Conservation (phyloP, 2,113 vertebrate genomes). For the Machaerirhynchus nigripectus region DNA sequence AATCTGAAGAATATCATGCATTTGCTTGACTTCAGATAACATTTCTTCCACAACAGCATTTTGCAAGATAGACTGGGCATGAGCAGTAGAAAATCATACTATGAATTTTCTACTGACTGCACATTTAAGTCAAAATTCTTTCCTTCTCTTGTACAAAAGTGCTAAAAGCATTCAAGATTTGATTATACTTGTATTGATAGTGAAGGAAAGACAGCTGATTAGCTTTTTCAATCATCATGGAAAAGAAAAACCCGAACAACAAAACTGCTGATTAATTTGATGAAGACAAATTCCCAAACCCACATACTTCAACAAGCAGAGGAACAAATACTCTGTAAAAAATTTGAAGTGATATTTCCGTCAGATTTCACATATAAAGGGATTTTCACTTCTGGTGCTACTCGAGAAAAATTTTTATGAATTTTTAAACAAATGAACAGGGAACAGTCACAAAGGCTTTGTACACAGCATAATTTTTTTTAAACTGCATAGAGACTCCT, state of each 20-base stretch:
- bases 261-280: not conserved
- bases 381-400: not conserved
- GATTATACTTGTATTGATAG: not conserved
- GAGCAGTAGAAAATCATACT: not conserved
- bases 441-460: not conserved
- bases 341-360: not conserved
- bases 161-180: not conserved
- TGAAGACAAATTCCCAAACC: not conserved
- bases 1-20: not conserved
- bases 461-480: not conserved
- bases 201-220: not conserved
- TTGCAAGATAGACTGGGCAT: not conserved
- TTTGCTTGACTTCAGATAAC: not conserved
- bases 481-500: not conserved
- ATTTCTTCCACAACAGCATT: not conserved
- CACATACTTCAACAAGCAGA: not conserved
- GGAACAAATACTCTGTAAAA: not conserved
- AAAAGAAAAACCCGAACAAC: not conserved
- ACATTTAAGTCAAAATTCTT: not conserved
- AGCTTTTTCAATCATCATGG: not conserved
- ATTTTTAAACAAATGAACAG: conserved; percentile 9
- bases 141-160: not conserved
- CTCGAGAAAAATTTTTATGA: not conserved
- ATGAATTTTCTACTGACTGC: not conserved
- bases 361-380: not conserved